phyloP scores from a whole-genome alignment of 2,797 vertebrate genomes.

The Thunnus albacares region DNA sequence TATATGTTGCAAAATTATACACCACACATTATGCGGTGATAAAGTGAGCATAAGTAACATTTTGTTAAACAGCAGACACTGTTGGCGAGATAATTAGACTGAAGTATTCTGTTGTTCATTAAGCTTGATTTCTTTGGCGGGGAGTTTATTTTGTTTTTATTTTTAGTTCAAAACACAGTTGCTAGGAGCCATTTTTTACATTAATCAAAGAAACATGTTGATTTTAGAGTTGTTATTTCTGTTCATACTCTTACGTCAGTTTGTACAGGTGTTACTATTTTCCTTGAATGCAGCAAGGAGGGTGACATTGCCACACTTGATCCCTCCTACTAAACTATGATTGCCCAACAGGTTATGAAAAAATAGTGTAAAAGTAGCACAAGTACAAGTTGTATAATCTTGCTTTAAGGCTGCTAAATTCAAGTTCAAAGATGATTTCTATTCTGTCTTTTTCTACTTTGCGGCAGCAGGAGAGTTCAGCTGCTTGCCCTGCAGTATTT shows the following conservation, averaged over 20 bases:
- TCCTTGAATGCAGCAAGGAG: neutral
- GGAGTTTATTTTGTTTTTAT: neutral
- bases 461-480: slow-evolving; percentile 15
- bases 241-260: neutral
- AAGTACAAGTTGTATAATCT: neutral
- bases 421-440: neutral
- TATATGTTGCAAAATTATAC: too few relatives aligned
- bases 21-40: too few relatives aligned
- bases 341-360: neutral
- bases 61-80: too few relatives aligned
- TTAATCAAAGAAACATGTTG: slow-evolving; percentile 1
- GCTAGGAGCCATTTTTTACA: neutral
- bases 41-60: too few relatives aligned
- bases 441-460: slow-evolving; percentile 2
- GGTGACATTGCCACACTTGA: neutral
- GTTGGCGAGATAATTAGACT: too few relatives aligned
- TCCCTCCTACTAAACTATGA: neutral
- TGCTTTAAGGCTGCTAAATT: neutral
- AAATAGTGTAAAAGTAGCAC: neutral
- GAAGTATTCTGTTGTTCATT: too few relatives aligned
- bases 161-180: neutral
- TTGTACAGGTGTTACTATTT: neutral
- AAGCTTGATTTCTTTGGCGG: too few relatives aligned
- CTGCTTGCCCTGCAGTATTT: slow-evolving; percentile 13
- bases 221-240: neutral